Conservation (phyloP, 2,888 invertebrate species). For the Euzetes globulus region DNA sequence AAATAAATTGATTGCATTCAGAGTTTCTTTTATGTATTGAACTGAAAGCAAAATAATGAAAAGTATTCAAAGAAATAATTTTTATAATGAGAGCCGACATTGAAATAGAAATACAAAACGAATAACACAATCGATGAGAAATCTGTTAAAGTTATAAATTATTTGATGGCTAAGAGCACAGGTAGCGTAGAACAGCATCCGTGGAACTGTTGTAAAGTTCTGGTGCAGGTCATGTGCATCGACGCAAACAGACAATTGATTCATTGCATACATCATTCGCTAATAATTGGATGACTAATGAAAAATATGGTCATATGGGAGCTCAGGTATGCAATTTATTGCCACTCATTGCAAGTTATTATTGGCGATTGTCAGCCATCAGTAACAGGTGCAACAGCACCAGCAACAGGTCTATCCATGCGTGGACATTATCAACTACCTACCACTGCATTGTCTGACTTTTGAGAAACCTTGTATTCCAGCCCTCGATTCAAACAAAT, state of each 20-base stretch:
- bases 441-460: not conserved
- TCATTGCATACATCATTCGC: not conserved
- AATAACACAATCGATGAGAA: constrained; percentile 5
- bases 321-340: not conserved
- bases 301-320: constrained; percentile 13
- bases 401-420: constrained; percentile 8
- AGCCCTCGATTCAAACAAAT: constrained; percentile 2
- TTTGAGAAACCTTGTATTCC: not conserved
- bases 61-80: not conserved
- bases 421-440: constrained; percentile 11
- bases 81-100: not conserved
- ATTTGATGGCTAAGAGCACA: not conserved
- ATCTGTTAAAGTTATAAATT: not conserved
- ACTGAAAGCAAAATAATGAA: not conserved
- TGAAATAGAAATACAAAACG: not conserved
- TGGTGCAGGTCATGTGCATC: constrained; percentile 13
- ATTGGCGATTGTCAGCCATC: constrained; percentile 12
- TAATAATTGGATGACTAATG: not conserved
- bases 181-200: constrained; percentile 9
- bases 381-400: not conserved
- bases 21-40: no score
- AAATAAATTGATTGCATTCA: no score
- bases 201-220: not conserved
- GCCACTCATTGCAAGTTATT: not conserved
- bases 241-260: constrained; percentile 18